Conservation (phyloP, 1,140 invertebrate species). For the Drosophila yakuba region DNA sequence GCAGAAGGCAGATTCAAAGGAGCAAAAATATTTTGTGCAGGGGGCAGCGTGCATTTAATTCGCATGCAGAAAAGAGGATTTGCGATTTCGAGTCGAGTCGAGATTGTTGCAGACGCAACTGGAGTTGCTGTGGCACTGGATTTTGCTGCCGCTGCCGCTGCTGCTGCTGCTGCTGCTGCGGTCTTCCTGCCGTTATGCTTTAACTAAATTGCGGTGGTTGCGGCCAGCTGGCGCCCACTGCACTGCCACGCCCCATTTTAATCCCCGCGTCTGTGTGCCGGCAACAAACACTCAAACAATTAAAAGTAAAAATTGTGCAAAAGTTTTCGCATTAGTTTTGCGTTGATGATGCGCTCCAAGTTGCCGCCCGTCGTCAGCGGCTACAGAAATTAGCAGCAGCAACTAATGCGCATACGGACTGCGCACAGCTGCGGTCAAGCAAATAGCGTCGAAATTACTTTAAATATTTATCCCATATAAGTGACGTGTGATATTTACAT, state of each 20-base stretch:
- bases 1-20: slow-evolving; percentile 23
- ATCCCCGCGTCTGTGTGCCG: slow-evolving; percentile 19
- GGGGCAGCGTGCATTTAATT: slow-evolving; percentile 40
- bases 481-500: no score
- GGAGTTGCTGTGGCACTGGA: slow-evolving; percentile 29
- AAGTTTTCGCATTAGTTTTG: slow-evolving; percentile 79
- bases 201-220: slow-evolving; percentile 79
- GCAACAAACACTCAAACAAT: slow-evolving; percentile 76
- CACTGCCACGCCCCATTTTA: slow-evolving; percentile 16
- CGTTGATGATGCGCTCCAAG: slow-evolving; percentile 70
- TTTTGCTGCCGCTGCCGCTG: slow-evolving; percentile 18
- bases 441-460: background rate
- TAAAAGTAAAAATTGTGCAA: slow-evolving; percentile 79
- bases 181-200: slow-evolving; percentile 71
- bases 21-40: slow-evolving; percentile 26
- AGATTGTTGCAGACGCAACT: slow-evolving; percentile 46
- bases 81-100: slow-evolving; percentile 31
- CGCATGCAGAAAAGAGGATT: slow-evolving; percentile 43
- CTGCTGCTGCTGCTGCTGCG: slow-evolving; percentile 42
- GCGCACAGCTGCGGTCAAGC: slow-evolving; percentile 22
- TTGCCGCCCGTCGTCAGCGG: slow-evolving; percentile 53
- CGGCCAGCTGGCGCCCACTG: slow-evolving; percentile 23
- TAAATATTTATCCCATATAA: no score
- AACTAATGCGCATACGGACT: slow-evolving; percentile 54
- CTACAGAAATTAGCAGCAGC: slow-evolving; percentile 68